Conservation (phyloP, 2,113 vertebrate species). For the Protobothrops mucrosquamatus region DNA sequence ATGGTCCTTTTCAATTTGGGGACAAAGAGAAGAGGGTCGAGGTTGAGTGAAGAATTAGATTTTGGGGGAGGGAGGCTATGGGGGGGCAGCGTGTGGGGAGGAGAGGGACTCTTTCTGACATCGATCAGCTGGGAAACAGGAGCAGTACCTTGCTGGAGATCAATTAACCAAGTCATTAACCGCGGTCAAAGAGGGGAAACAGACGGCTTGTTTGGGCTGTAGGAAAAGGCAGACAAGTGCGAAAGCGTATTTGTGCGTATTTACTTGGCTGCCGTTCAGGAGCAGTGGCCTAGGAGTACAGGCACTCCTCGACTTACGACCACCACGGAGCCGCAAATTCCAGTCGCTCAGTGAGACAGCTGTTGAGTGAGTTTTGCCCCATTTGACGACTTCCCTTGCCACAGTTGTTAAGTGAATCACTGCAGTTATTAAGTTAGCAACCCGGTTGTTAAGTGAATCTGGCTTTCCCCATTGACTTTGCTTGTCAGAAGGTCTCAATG, state of each 20-base stretch:
- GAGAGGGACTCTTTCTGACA: conserved; percentile 33
- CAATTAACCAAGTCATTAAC: conserved; percentile 49
- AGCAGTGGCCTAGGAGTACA: not conserved
- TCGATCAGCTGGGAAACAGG: conserved; percentile 41
- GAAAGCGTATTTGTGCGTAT: too few relatives aligned
- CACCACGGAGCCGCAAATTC: not conserved
- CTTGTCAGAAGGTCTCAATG: not conserved
- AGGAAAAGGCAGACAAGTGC: not conserved
- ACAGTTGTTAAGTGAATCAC: not conserved
- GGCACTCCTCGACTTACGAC: not conserved
- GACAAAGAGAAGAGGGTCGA: conserved; percentile 36
- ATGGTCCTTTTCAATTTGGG: conserved; percentile 49
- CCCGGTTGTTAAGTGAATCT: not conserved
- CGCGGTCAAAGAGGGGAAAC: not conserved
- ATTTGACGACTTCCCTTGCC: too few relatives aligned
- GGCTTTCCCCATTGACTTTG: not conserved
- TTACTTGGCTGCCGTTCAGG: not conserved
- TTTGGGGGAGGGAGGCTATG: not conserved
- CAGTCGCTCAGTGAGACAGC: too few relatives aligned
- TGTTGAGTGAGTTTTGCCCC: not conserved
- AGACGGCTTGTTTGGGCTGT: not conserved
- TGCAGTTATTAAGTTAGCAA: not conserved
- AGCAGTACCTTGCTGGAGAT: conserved; percentile 45
- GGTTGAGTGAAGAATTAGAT: conserved; percentile 31
- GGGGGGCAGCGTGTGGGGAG: not conserved